Base-by-base conservation (phyloP, 2,888 invertebrate genomes). In the Alviniconcha strummeri region DNA sequence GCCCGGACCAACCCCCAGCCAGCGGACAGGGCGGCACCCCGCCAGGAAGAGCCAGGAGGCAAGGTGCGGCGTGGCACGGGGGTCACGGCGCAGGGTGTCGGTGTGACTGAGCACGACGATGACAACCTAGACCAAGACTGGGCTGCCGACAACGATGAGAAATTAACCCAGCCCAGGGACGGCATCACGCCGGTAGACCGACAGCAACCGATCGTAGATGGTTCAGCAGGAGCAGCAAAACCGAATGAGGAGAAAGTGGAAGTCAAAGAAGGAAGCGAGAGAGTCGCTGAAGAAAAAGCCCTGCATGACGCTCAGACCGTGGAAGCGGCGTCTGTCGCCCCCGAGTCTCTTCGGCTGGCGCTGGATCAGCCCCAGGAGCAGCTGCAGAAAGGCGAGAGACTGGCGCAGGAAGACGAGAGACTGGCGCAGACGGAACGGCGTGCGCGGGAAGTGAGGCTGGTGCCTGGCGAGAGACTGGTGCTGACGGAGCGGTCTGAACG, bases 41-140 rank as follows among this genome's bases (percentile, higher is more conserved):
- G 36, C 36, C 36, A 75, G n/a, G n/a, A 55, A n/a, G 55, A 55
- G 52, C 5, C 11, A 2, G 74, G n/a, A 19, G n/a, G 19, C 71
- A 71, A 19, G 55, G 17, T 11, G 15, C 56, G 19, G 19, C 57
- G 11, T 54, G 19, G 9, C 19, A 56, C 56, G 4, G 56, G 57
- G 11, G 76, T 76, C 19, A 76, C 76, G 7, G 76, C 17, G 17
- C 76, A 76, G 9, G 76, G 76, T 5, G 19, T 76, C n/a, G 76
- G 76, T 1, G 76, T 76, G 11, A n/a, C 2, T 5, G 5, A 5
- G 5, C 56, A 17, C 9, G 76, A 76, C 9, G 76, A 76, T 9
- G 76, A 57, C 11, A 54, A 76, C 19, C 7, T 57, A 4, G 76
- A 76, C 11, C 56, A 57, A 4, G 57, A 76, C 19, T 17, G 55